Evolutionary conservation across 2,113 vertebrate species (phyloP).

Genomic region (Neolamprologus devosi): DNA sequence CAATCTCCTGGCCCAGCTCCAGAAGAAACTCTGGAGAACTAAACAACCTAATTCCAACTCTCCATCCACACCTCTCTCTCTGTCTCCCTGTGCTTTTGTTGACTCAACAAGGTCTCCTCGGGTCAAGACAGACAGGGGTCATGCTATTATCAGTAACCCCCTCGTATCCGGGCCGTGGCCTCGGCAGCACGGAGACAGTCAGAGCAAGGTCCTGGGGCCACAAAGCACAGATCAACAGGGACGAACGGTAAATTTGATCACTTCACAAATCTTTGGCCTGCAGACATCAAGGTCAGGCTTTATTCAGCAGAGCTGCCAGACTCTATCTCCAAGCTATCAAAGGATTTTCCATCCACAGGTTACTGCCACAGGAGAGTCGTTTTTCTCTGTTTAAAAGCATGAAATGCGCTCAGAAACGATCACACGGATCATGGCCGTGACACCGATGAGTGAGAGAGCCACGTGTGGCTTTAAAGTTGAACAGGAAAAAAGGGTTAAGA

Average conservation of each 20-base stretch:
- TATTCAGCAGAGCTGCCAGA: neutral
- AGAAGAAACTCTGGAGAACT: constrained; percentile 37
- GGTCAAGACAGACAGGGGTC: constrained; percentile 45
- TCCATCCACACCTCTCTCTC: neutral
- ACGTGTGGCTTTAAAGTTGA: neutral
- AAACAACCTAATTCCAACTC: constrained; percentile 42
- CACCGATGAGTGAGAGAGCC: neutral
- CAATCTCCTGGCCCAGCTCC: constrained; percentile 35
- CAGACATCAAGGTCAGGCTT: constrained; percentile 51
- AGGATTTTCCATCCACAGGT: neutral
- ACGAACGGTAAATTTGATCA: constrained; percentile 56
- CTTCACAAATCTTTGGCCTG: constrained; percentile 44
- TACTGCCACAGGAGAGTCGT: neutral
- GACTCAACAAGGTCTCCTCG: constrained; percentile 38
- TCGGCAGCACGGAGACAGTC: neutral
- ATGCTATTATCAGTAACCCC: constrained; percentile 29
- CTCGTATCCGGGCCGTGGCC: constrained; percentile 40
- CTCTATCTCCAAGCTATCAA: neutral
- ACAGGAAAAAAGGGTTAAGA: neutral
- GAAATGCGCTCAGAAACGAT: neutral
- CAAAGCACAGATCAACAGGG: constrained; percentile 43
- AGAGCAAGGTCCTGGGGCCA: neutral
- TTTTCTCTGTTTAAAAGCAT: neutral
- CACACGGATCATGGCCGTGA: neutral
- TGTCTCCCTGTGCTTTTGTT: constrained; percentile 9